Conservation (phyloP, 2,888 invertebrate genomes). For the Molanna angustata region DNA sequence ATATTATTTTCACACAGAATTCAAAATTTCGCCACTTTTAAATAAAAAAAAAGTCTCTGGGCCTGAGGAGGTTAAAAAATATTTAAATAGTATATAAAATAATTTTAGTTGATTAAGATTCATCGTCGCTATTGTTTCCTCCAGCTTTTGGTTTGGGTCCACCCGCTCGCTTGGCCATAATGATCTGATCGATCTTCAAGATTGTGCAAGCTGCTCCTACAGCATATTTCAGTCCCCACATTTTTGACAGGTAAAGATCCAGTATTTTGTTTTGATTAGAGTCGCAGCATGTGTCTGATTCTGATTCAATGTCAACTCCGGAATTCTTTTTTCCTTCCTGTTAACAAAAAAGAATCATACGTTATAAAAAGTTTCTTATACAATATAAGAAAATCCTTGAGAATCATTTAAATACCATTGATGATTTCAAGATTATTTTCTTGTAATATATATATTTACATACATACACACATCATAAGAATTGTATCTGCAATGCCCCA, state of each 20-base stretch:
- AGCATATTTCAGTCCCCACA: constrained; percentile 95
- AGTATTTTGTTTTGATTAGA: constrained; percentile 73
- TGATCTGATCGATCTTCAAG: constrained; percentile 93
- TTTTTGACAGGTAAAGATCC: constrained; percentile 82
- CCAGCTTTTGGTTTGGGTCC: constrained; percentile 82
- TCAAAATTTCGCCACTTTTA: too few species aligned
- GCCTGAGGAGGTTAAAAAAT: too few species aligned
- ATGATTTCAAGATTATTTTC: too few species aligned
- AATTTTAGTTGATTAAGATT: constrained; percentile 62
- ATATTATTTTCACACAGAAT: too few species aligned
- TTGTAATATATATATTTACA: too few species aligned
- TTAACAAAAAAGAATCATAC: constrained; percentile 29
- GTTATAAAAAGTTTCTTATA: too few species aligned
- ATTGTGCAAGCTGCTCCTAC: constrained; percentile 90
- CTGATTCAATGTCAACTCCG: constrained; percentile 88
- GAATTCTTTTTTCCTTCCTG: constrained; percentile 73
- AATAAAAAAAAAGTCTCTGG: too few species aligned
- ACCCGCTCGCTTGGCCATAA: constrained; percentile 96
- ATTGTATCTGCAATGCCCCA: too few species aligned
- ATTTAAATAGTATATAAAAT: too few species aligned
- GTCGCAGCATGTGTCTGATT: constrained; percentile 68
- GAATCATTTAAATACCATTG: too few species aligned
- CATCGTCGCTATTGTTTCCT: constrained; percentile 68
- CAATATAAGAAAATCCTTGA: too few species aligned
- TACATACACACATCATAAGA: too few species aligned